Evolutionary conservation across 2,888 invertebrate genomes (phyloP), one percentile per base, ranked within the genome.

Genomic region (Sympetrum striolatum): DNA sequence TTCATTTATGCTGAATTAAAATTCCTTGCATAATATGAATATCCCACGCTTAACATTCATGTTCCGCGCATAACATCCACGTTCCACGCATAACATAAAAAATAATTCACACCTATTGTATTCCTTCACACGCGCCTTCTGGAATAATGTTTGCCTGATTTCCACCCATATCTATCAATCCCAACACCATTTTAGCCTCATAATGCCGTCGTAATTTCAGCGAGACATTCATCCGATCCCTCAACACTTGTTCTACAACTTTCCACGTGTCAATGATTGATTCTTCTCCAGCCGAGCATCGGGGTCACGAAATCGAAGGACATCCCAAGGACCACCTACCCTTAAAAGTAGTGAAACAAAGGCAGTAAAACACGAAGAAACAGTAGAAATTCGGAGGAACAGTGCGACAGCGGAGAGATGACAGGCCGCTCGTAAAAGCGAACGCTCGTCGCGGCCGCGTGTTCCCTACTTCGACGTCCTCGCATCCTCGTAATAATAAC

Each of bases 191-290:
- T 73, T 44, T 53, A 25, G 35, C 37, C 37, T 86, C 86, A 39
- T 86, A 86, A 86, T 86, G 86, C 86, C 60, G 64, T 86, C 31
- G 22, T 18, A 60, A 8, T n/a, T 86, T 60, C 64, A 39, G 58
- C 31, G 60, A 37, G 60, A 60, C 37, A 86, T 37, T 37, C 60
- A n/a, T 31, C 25, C 0, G 31, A 14, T 73, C 58, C 58, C 58
- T 22, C 35, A 15, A 53, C 53, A 35, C 58, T 82, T 82, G 64
- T 86, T 86, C 15, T 37, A 64, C 37, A 58, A n/a, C 73, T 31
- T 73, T 25, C 31, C 73, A 12, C 25, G 25, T n/a, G n/a, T 18
- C 35, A 10, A 37, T 86, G 86, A 86, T 86, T 86, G 35, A 37
- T 64, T 12, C 37, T 8, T 31, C 73, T 31, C 12, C 73, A 5